Evolutionary conservation across 2,113 vertebrate species (phyloP), one percentile per base, ranked within the genome.

Genomic region (Gopherus flavomarginatus): DNA sequence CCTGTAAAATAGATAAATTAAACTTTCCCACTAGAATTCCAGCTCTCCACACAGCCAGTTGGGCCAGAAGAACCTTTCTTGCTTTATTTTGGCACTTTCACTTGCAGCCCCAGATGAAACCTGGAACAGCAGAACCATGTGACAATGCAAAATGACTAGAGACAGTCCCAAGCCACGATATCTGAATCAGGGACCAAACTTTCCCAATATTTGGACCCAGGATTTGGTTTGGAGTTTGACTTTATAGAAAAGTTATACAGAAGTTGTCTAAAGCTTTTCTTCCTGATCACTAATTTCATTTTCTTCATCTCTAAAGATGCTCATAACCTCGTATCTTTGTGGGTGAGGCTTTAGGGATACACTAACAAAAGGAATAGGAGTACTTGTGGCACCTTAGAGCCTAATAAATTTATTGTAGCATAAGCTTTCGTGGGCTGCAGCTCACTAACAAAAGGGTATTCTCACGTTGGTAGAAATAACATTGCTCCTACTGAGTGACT

Each of bases 21-120:
- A 0, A 0, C 38, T 82, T 86, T 29, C 11, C 75, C 27, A 27
- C 6, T 54, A 7, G 22, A 21, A 54, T 91, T 89, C 59, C 10
- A 86, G 7, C 16, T 38, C 31, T 81, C 53, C 49, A 19, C 2
- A 3, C 35, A 87, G 54, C 22, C 38, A 79, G 50, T 16, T 42
- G 84, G 86, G 8, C n/a, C 62, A 85, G 79, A 86, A 94, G 7
- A 52, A 11, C 11, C 2, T 53, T 88, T 29, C 11, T 57, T 0
- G 0, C 4, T 0, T 50, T n/a, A 56, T 29, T 83, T 75, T 52
- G 26, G 8, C 0, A 0, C 44, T 94, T 80, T 49, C 83, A 5
- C 38, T 87, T 1, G 0, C 11, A 57, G 83, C 35, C 31, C 79
- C 31, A 26, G 8, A 13, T 69, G 54, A 31, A 42, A 72, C 5